phyloP scores from a whole-genome alignment of 64 coral and sea anemone species.

The Pachyseris speciosa region DNA sequence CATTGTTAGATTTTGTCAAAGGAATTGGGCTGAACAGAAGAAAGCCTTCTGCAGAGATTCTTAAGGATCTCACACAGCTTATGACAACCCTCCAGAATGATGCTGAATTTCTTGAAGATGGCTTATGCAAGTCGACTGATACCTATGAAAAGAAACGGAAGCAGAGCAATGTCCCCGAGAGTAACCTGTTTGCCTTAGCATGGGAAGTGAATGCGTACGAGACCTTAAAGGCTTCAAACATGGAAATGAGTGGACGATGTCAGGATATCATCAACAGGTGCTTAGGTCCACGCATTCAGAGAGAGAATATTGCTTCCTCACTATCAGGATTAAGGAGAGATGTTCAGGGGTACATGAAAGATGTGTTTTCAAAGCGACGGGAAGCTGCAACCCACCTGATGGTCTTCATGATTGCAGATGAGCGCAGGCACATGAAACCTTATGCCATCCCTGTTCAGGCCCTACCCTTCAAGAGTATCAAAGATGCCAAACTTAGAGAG shows the following conservation, averaged over 20 bases:
- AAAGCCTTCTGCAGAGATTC: background rate
- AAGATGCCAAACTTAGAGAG: conserved; percentile 16
- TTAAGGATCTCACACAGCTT: background rate
- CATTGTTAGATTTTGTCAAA: background rate
- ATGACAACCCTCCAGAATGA: background rate
- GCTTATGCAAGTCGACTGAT: background rate
- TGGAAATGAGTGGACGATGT: background rate
- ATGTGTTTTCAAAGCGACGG: background rate
- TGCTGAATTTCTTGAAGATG: conserved; percentile 7
- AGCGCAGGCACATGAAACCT: conserved; percentile 36
- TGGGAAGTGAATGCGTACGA: conserved; percentile 65
- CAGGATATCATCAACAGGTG: background rate
- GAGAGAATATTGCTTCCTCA: background rate
- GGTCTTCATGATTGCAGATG: conserved; percentile 56
- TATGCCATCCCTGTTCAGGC: conserved; percentile 68
- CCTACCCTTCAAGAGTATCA: conserved; percentile 18
- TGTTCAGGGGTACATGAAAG: background rate
- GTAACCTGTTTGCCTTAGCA: conserved; percentile 68
- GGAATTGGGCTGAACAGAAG: conserved; percentile 10
- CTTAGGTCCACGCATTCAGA: background rate
- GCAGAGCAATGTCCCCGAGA: conserved; percentile 53
- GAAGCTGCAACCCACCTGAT: conserved; percentile 29
- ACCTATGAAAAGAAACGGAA: conserved; percentile 21
- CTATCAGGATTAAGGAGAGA: background rate
- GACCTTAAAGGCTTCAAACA: background rate